Evolutionary conservation across 2,113 vertebrate species (phyloP).

Genomic region (Gobiocypris rarus): DNA sequence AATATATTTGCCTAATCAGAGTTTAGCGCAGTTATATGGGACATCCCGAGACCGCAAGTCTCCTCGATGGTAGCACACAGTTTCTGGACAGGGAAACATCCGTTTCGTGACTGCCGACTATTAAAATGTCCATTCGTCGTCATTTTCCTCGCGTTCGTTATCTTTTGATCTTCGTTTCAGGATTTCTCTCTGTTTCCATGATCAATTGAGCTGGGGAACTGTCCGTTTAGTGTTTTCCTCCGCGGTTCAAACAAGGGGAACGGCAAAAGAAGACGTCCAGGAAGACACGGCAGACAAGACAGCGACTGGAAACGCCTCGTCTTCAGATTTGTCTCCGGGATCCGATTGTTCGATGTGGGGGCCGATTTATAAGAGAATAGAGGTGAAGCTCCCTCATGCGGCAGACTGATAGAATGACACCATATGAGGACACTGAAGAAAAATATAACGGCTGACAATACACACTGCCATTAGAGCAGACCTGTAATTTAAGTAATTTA

Average conservation of each 20-base stretch:
- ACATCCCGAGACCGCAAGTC: constrained; percentile 19
- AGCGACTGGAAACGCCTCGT: constrained; percentile 62
- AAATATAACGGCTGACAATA: neutral
- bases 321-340: constrained; percentile 54
- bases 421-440: too few relatives aligned
- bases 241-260: constrained; percentile 4
- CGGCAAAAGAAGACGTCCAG: neutral
- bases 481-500: neutral
- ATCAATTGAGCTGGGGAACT: neutral
- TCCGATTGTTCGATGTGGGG: constrained; percentile 51
- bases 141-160: constrained; percentile 21
- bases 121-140: constrained; percentile 23
- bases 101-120: neutral
- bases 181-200: neutral
- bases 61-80: constrained; percentile 24
- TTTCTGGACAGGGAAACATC: neutral
- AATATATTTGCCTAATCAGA: neutral
- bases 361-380: constrained; percentile 21
- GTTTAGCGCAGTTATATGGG: constrained; percentile 7
- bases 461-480: neutral
- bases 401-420: neutral
- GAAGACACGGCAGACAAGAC: constrained; percentile 49
- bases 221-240: constrained; percentile 30
- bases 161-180: constrained; percentile 1
- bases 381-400: constrained; percentile 38